Base-by-base conservation (phyloP, 2,113 vertebrate genomes). In the Cyanoderma ruficeps region DNA sequence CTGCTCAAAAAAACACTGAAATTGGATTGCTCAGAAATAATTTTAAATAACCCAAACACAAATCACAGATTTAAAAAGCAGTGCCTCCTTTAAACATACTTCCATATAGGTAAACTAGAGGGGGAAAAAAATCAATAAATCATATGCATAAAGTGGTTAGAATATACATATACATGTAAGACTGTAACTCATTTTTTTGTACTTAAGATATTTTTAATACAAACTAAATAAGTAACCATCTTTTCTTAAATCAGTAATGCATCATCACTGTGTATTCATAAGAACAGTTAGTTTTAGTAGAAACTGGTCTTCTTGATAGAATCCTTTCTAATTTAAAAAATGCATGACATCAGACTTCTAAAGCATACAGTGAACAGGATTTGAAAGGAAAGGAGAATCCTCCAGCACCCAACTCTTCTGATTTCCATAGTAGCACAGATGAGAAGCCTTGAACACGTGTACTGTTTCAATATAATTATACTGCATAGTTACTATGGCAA, bases 401-500 rank as follows among this genome's bases (percentile, higher is more conserved):
- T 79, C 13, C 30, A 76, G 63, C 71, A 86, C 2, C 13, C 47
- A 83, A 50, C 31, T 56, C 46, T 69, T 68, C n/a, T 27, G 15
- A 89, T 64, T 92, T 80, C 64, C 63, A 55, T 18, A 83, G 55
- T 30, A 87, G 56, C 0, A 0, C 61, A 89, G 39, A 90, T 35
- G 35, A 75, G 50, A 89, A 76, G 47, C 42, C 44, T 60, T 68
- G 31, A 95, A 92, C 1, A 0, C 19, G 9, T 6, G 30, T 30
- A 75, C 64, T 77, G 55, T 57, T 93, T 60, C 64, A 67, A 12
- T 52, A 44, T 30, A 72, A 35, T 46, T 49, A 59, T 55, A 63
- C 86, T 44, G 21, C n/a, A 78, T 7, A 69, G 91, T 91, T 95
- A 84, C 87, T 80, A 59, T 79, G 52, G 87, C 55, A 96, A 82